Conservation (phyloP, 2,797 vertebrate species). For the Sarcoramphus papa region DNA sequence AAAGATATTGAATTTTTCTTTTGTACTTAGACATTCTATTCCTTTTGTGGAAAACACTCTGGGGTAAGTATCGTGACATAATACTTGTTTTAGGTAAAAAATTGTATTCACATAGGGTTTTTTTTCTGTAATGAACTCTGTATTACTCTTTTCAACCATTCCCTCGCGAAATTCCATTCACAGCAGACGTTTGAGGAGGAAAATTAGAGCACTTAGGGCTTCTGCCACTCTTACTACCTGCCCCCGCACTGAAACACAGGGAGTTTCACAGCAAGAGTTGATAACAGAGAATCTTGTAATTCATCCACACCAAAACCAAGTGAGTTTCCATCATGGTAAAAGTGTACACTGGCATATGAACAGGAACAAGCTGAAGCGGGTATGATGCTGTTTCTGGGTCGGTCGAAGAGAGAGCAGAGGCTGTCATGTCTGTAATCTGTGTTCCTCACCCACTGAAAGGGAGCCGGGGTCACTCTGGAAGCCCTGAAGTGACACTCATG, state of each 20-base stretch:
- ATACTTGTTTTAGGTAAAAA: neutral
- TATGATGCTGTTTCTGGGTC: neutral
- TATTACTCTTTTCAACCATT: neutral
- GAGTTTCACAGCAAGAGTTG: neutral
- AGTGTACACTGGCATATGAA: neutral
- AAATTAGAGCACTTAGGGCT: neutral
- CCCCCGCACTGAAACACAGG: neutral
- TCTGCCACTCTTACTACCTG: neutral
- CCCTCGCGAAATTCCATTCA: neutral
- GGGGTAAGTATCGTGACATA: neutral
- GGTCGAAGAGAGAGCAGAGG: neutral
- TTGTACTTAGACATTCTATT: neutral
- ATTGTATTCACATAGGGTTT: neutral
- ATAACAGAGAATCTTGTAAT: neutral
- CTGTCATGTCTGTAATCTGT: neutral
- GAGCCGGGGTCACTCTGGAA: neutral
- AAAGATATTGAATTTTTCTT: neutral
- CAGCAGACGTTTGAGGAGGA: neutral
- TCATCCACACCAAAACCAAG: neutral
- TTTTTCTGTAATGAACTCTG: neutral
- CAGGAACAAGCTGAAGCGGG: neutral
- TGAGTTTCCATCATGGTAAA: neutral
- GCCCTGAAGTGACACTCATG: neutral
- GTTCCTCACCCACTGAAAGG: neutral
- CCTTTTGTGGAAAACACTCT: neutral